Conservation (phyloP, 2,113 vertebrate species). For the Copsychus sechellarum region DNA sequence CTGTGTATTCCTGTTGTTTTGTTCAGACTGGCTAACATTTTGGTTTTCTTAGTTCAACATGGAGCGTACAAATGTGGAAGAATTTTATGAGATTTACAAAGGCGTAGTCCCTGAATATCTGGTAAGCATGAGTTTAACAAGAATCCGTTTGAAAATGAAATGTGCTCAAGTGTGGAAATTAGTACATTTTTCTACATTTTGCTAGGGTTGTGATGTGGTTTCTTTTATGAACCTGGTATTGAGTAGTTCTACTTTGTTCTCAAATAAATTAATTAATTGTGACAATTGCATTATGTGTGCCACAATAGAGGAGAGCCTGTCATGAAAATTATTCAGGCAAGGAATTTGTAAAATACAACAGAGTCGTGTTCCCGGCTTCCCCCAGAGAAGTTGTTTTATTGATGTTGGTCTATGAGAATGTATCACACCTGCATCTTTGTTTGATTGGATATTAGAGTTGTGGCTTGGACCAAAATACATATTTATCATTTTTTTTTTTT, state of each 20-base stretch:
- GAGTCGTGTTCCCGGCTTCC: neutral
- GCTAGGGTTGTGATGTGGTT: neutral
- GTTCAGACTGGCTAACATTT: neutral
- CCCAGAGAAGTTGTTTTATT: neutral
- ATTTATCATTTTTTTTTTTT: neutral
- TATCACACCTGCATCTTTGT: neutral
- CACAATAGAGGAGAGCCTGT: neutral
- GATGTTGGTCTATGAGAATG: neutral
- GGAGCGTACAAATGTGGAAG: constrained; percentile 88
- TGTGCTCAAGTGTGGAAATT: neutral
- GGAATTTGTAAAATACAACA: neutral
- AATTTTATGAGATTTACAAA: constrained; percentile 95
- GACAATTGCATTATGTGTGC: neutral
- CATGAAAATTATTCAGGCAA: neutral
- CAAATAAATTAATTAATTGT: neutral
- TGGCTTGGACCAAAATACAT: neutral
- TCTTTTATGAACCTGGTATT: neutral
- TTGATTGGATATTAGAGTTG: neutral
- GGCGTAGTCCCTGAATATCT: constrained; percentile 87
- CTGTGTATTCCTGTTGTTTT: neutral
- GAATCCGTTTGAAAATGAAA: neutral
- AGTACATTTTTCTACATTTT: neutral
- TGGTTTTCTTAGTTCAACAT: constrained; percentile 82
- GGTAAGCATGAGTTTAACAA: constrained; percentile 77
- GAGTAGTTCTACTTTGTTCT: neutral